Evolutionary conservation across 2,888 invertebrate species (phyloP), one percentile per base, ranked within the genome.

Genomic region (Sinohyriopsis cumingii): DNA sequence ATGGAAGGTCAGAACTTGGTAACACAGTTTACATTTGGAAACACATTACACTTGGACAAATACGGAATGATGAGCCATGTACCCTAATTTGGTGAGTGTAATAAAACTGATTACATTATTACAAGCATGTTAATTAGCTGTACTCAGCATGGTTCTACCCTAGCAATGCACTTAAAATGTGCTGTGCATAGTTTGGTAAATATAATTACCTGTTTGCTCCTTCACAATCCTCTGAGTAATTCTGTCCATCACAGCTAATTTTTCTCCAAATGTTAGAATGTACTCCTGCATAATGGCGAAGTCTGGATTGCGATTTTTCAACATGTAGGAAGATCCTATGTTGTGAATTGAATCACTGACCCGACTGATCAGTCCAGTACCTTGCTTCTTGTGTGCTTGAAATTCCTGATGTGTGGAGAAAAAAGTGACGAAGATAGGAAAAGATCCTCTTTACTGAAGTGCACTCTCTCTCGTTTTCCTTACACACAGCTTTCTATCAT

Each of bases 251-350:
- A 92, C 91, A 1, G 88, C 86, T 54, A 94, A 88, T 86, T 94
- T 94, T 77, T 94, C 94, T 15, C 92, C 91, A 69, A 94, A 89
- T 24, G 91, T 90, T 65, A 89, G 90, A 73, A 94, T 91, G 85
- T 94, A 94, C 63, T 92, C 92, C 77, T 92, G 92, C 78, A 93
- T 91, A 80, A 92, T 91, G 72, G 93, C 93, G 86, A 94, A 94
- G 86, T 94, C 94, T 20, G 92, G 89, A 75, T 92, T 91, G 66
- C 92, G 91, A 73, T 92, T 92, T 86, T 93, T 93, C 81, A 92
- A 90, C 79, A 91, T 91, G 70, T 92, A 92, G 59, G 91, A 90
- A 59, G 90, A 91, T 15, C 92, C 90, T 76, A 93, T 89, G 82
- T 91, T 93, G 85, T 92, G 92, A 59, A 93, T 87, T 20, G 93